Conservation (phyloP, 1,140 invertebrate genomes). For the Drosophila kohkoa region DNA sequence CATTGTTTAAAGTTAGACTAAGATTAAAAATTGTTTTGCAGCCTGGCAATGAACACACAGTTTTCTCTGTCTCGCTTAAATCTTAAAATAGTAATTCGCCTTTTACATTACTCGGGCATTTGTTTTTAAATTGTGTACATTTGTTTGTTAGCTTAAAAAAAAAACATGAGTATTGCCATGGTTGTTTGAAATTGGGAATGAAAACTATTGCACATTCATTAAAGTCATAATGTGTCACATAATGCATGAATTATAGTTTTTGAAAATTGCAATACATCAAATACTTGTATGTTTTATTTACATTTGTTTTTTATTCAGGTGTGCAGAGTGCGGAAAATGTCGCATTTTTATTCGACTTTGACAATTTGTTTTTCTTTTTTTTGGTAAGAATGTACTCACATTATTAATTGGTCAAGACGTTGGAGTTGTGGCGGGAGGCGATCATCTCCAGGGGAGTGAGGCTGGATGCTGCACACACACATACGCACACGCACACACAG, state of each 20-base stretch:
- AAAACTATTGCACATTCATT: slow-evolving; percentile 50
- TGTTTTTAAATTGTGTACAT: slow-evolving; percentile 37
- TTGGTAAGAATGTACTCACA: slow-evolving; percentile 48
- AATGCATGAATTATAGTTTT: slow-evolving; percentile 23
- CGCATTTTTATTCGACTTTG: not conserved
- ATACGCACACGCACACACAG: slow-evolving; percentile 31
- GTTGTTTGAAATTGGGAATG: slow-evolving; percentile 29
- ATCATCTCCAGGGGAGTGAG: slow-evolving; percentile 10
- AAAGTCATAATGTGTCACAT: slow-evolving; percentile 2
- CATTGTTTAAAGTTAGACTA: slow-evolving; percentile 68
- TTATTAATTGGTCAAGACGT: slow-evolving; percentile 11
- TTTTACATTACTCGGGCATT: slow-evolving; percentile 24
- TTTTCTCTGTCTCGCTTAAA: slow-evolving; percentile 63
- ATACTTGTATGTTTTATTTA: slow-evolving; percentile 52
- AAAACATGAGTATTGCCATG: slow-evolving; percentile 43
- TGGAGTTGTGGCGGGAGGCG: not conserved
- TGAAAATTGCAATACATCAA: slow-evolving; percentile 15
- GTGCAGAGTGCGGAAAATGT: slow-evolving; percentile 32
- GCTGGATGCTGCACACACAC: slow-evolving; percentile 37
- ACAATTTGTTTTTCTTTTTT: slow-evolving; percentile 3
- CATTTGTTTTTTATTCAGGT: slow-evolving; percentile 41
- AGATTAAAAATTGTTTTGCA: slow-evolving; percentile 51
- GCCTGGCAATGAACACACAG: slow-evolving; percentile 54
- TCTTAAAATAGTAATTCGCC: slow-evolving; percentile 46
- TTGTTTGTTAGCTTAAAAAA: slow-evolving; percentile 35